Evolutionary conservation across 1,140 invertebrate genomes (phyloP), one percentile per base, ranked within the genome.

Genomic region (Linepithema humile): DNA sequence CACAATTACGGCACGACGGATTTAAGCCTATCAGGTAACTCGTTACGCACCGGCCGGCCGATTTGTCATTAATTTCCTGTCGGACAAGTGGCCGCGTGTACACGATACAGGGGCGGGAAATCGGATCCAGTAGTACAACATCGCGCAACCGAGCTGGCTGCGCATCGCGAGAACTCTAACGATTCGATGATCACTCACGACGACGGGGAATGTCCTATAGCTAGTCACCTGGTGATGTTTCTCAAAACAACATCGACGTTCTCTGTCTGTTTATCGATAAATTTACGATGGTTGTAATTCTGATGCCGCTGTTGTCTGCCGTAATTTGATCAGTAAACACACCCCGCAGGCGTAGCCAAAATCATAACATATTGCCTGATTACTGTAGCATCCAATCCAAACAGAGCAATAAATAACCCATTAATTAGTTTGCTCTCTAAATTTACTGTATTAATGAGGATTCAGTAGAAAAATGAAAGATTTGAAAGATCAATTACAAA

Each of bases 31-130:
- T 64, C 50, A 55, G 23, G 23, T 15, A 50, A 53, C 73, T 77
- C 26, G 64, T 72, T 55, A 77, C 64, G 72, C 40, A 20, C n/a
- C n/a, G n/a, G 29, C 32, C 65, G 38, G 32, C 55, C 80, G 80
- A 87, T 87, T 87, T 72, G 64, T 87, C 85, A 64, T 83, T 87
- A 86, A 87, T 87, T 86, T 83, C 72, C 86, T 48, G 85, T 70
- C 53, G 48, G 62, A 77, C 73, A 77, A 78, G 48, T 38, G 48
- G 48, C 55, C 12, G 53, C 29, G 20, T 43, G 48, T 38, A 40
- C 9, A 23, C 35, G 55, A 35, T 55, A 43, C 23, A 4, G 23
- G 29, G 26, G 29, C 59, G 38, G 85, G 65, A 87, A 87, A 87
- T 87, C 78, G 72, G 38, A 83, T 53, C 64, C 55, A 53, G 55